Conservation (phyloP, 2,888 invertebrate species). For the Phasia obesa region DNA sequence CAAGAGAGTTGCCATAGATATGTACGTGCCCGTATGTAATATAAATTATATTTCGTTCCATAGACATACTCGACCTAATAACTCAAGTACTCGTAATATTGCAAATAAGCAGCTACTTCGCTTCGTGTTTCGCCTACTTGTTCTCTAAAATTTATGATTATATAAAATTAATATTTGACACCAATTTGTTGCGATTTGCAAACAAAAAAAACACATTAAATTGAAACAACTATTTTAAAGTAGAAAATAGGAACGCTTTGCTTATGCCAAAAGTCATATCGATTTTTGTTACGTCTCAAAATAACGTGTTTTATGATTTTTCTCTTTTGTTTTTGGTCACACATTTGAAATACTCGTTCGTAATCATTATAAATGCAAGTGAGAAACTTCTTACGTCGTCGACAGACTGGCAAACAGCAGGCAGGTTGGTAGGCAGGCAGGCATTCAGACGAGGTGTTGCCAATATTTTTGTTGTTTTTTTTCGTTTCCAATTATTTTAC, state of each 20-base stretch:
- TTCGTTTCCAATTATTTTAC: constrained; percentile 19
- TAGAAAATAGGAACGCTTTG: constrained; percentile 35
- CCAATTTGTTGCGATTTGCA: constrained; percentile 31
- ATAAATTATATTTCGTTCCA: no score
- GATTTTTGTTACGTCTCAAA: constrained; percentile 28
- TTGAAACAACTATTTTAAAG: constrained; percentile 15
- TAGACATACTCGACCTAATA: no score
- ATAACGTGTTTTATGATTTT: background rate
- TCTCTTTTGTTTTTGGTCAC: constrained; percentile 16
- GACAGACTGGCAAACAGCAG: background rate
- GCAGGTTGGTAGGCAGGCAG: background rate
- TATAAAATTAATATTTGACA: constrained; percentile 47
- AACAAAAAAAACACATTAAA: background rate
- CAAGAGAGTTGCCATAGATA: no score
- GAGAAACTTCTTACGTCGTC: constrained; percentile 44
- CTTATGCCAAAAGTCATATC: constrained; percentile 39
- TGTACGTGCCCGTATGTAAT: no score
- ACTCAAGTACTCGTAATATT: no score
- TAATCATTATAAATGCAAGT: constrained; percentile 47
- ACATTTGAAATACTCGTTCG: constrained; percentile 15
- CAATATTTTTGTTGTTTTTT: background rate
- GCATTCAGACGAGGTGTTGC: background rate
- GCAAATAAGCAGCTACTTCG: constrained; percentile 1
- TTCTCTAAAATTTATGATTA: constrained; percentile 23
- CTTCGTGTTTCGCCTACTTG: constrained; percentile 19